A percentile compares a stretch with the other conserved stretches of the same genome.
Evolutionary conservation across 1,140 invertebrate species (phyloP).

Genomic region (Eubasilissa regina): DNA sequence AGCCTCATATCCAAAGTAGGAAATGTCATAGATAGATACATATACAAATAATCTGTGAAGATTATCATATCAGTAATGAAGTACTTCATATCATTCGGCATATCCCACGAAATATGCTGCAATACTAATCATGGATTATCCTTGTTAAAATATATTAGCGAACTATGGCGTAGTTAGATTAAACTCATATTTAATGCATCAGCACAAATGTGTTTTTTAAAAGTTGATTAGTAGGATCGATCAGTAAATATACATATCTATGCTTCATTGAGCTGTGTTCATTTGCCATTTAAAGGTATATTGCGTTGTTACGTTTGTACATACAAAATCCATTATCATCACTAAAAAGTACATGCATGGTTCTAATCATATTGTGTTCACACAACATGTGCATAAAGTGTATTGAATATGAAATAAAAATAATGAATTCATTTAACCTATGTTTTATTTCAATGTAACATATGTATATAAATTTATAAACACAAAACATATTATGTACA

Average conservation of each 20-base stretch:
- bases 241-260: constrained; percentile 52
- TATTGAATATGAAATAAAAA: constrained; percentile 60
- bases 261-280: constrained; percentile 50
- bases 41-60: background rate
- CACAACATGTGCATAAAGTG: constrained; percentile 58
- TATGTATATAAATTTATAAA: constrained; percentile 29
- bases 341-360: constrained; percentile 58
- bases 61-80: constrained; percentile 36
- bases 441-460: constrained; percentile 45
- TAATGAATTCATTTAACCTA: constrained; percentile 51
- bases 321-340: constrained; percentile 58
- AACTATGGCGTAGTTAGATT: constrained; percentile 34
- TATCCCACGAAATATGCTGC: constrained; percentile 43
- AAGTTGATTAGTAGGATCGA: constrained; percentile 38
- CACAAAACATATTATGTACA: background rate
- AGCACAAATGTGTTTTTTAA: constrained; percentile 47
- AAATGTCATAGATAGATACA: background rate
- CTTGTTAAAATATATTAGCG: constrained; percentile 40
- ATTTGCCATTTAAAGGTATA: constrained; percentile 59
- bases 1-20: constrained; percentile 19
- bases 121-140: constrained; percentile 34
- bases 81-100: constrained; percentile 46
- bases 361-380: constrained; percentile 59
- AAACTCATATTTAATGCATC: constrained; percentile 26
- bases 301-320: constrained; percentile 60